Base-by-base conservation (phyloP, 2,888 invertebrate species). In the Arge pagana region DNA sequence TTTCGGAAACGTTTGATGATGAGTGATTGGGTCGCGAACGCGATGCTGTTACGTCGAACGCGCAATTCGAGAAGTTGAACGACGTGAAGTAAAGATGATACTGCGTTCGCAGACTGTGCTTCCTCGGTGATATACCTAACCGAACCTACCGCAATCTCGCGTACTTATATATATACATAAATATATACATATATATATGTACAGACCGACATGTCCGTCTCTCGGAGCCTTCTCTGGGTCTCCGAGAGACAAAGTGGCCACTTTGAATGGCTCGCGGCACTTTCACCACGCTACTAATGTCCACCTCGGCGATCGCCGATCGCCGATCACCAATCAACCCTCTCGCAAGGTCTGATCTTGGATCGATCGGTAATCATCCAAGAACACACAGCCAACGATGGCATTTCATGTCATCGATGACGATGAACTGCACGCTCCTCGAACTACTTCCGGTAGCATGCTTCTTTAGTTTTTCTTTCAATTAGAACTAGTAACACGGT, bases 1-100 rank as follows among this genome's bases (percentile, higher is more conserved):
- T n/a, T n/a, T n/a, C n/a, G n/a, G n/a, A n/a, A n/a, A n/a, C n/a
- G n/a, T n/a, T n/a, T n/a, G n/a, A n/a, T n/a, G n/a, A n/a, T n/a
- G n/a, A n/a, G n/a, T n/a, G n/a, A n/a, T n/a, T n/a, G n/a, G n/a
- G n/a, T n/a, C n/a, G n/a, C n/a, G n/a, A n/a, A n/a, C n/a, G n/a
- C n/a, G n/a, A n/a, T n/a, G n/a, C n/a, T n/a, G n/a, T n/a, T n/a
- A n/a, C 19, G 23, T 39, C 26, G 7, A 24, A 18, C 10, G 37
- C 19, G 5, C 11, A n/a, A 48, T 13, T 48, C 13, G 48, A 50
- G 59, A 60, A 61, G 52, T 60, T 57, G 62, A 62, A 60, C 65
- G 63, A 61, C 63, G 66, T 21, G 24, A 45, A 33, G 63, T 63
- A 64, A 71, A 66, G 71, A 72, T 69, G 72, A 66, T 71, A 72